Evolutionary conservation across 1,140 invertebrate genomes (phyloP).

Genomic region (Medauroidea extradentata): DNA sequence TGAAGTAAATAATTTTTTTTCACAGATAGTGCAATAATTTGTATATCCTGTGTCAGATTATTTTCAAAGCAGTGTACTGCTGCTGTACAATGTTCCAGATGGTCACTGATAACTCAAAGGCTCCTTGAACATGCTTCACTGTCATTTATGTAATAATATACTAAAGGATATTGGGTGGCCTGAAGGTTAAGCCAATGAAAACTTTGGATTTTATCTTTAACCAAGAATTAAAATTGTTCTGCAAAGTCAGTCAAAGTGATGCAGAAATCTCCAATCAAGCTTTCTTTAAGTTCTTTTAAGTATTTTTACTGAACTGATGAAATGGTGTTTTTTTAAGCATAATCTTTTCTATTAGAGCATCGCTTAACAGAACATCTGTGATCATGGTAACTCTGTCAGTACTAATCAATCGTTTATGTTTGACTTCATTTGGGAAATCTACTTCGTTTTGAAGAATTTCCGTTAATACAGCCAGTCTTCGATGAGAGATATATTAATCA

Average conservation of each 20-base stretch:
- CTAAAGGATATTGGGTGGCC: slow-evolving; percentile 32
- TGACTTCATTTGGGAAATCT: slow-evolving; percentile 7
- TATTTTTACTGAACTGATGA: slow-evolving; percentile 23
- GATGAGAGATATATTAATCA: too few species aligned
- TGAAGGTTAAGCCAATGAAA: slow-evolving; percentile 32
- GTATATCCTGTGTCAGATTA: slow-evolving; percentile 4
- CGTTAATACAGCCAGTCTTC: too few species aligned
- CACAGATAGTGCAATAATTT: background rate
- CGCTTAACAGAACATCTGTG: slow-evolving; percentile 4
- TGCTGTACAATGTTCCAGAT: slow-evolving; percentile 15
- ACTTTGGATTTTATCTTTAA: slow-evolving; percentile 31
- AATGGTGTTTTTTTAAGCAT: slow-evolving; percentile 16
- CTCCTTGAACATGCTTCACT: slow-evolving; percentile 12
- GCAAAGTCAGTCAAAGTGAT: slow-evolving; percentile 31
- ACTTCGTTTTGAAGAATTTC: slow-evolving; percentile 1
- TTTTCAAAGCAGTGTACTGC: slow-evolving; percentile 15
- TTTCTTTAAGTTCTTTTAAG: slow-evolving; percentile 20
- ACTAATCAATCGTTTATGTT: slow-evolving; percentile 9
- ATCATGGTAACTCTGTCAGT: slow-evolving; percentile 10
- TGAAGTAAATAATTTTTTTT: too few species aligned
- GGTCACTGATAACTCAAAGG: slow-evolving; percentile 16
- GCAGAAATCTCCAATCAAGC: background rate
- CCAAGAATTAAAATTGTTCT: slow-evolving; percentile 33
- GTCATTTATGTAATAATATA: slow-evolving; percentile 13
- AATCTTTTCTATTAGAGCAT: slow-evolving; percentile 6